Evolutionary conservation across 2,888 invertebrate species (phyloP), one percentile per base, ranked within the genome.

Genomic region (Platycnemis pennipes): DNA sequence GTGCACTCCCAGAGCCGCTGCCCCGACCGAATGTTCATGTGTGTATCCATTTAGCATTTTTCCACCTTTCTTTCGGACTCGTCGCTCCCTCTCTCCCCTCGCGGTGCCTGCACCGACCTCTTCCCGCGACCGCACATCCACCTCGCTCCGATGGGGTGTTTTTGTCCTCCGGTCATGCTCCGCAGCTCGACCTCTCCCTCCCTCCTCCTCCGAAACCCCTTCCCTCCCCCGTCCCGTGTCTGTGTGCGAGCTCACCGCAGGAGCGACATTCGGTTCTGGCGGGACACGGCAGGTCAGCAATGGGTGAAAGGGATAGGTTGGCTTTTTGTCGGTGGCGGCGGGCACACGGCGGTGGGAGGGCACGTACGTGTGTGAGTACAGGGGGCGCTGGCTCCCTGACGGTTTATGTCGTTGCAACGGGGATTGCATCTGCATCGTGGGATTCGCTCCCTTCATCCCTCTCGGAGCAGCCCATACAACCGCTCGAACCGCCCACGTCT

Each of bases 241-340:
- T 69, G 42, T 19, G 77, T 8, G 22, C 16, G 77, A 31, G 11
- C 63, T 91, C 91, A 91, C 91, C 91, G 63, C 91, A 91, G 91
- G 91, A 91, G 91, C 91, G 63, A 91, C 91, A 91, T 91, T 63
- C 69, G 63, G 91, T 69, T 42, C 53, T 26, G 44, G 91, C 91
- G 91, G 89, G 53, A 89, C 89, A 89, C 89, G 89, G 89, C 89
- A 89, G 89, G 89, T 89, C 89, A 89, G 89, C 89, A 42, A 89
- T 89, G 89, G 89, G 89, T 89, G 89, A 89, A 56, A 56, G 89
- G 53, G 42, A 26, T 56, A 56, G 89, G 89, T 53, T 37, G 22
- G 89, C 42, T 37, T 63, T 89, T 89, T 89, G 53, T 31, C 88
- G 88, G 49, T 26, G 46, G 46, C 31, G 49, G 88, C 31, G 49